Evolutionary conservation across 2,113 vertebrate genomes (phyloP).

Genomic region (Mus musculus): DNA sequence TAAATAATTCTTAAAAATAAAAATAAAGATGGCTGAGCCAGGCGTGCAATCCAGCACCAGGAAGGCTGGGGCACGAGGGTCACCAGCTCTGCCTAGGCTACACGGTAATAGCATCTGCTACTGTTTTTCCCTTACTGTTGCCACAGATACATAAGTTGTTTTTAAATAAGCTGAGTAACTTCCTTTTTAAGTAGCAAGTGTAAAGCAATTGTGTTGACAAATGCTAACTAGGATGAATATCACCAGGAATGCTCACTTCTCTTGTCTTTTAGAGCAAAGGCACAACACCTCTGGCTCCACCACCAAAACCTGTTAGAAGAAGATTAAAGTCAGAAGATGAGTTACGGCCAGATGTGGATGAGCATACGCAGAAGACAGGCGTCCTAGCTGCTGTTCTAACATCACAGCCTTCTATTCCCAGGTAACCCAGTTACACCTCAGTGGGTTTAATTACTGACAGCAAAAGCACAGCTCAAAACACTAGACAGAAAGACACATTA

Average conservation of each 20-base stretch:
- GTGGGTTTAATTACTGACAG: background rate
- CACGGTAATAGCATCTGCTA: background rate
- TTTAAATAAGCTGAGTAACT: conserved; percentile 10
- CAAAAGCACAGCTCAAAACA: background rate
- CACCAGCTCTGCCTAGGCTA: too few relatives aligned
- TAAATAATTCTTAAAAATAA: background rate
- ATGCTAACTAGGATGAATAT: background rate
- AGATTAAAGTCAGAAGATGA: conserved; percentile 99
- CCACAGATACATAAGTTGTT: background rate
- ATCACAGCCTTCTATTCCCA: conserved; percentile 96
- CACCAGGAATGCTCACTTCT: conserved; percentile 1
- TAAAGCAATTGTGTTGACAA: conserved; percentile 31
- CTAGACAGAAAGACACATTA: background rate
- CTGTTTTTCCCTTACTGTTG: background rate
- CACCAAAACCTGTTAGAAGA: conserved; percentile 96
- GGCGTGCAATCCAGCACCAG: background rate
- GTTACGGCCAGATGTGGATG: conserved; percentile 94
- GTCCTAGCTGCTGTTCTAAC: conserved; percentile 93
- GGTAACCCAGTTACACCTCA: conserved; percentile 87
- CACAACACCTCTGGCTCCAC: conserved; percentile 95
- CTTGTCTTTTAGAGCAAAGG: conserved; percentile 90
- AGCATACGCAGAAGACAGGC: conserved; percentile 93
- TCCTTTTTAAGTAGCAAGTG: conserved; percentile 14
- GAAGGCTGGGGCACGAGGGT: background rate
- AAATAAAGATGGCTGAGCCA: background rate